phyloP scores from a whole-genome alignment of 2,888 invertebrate genomes.

The Nomada ferruginata region DNA sequence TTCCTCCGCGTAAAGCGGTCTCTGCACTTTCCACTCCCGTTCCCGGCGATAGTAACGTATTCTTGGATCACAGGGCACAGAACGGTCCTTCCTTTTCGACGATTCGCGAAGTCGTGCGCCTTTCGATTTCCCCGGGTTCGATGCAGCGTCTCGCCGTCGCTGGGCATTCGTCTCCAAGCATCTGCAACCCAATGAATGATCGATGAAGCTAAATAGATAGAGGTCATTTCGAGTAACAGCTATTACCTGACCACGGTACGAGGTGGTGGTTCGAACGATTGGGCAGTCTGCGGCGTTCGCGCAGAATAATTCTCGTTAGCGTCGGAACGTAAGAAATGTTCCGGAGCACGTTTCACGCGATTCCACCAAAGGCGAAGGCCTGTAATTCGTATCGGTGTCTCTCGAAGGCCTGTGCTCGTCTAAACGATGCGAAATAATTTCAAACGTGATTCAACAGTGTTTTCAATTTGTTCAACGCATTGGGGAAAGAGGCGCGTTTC shows the following conservation, averaged over 20 bases:
- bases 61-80: constrained; percentile 12
- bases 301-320: not conserved
- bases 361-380: constrained; percentile 16
- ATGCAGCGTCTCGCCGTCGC: too few relatives aligned
- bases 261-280: too few relatives aligned
- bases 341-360: not conserved
- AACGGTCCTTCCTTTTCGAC: too few relatives aligned
- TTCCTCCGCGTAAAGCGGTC: constrained; percentile 74
- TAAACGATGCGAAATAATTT: not conserved
- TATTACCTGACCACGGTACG: not conserved
- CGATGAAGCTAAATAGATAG: too few relatives aligned
- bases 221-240: too few relatives aligned
- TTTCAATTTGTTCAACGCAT: too few relatives aligned
- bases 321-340: not conserved
- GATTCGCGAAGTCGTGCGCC: too few relatives aligned
- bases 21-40: constrained; percentile 59
- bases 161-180: too few relatives aligned
- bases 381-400: not conserved
- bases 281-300: not conserved
- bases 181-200: too few relatives aligned
- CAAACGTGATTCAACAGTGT: too few relatives aligned
- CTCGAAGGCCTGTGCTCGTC: not conserved
- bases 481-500: too few relatives aligned
- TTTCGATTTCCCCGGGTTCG: too few relatives aligned
- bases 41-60: constrained; percentile 42